Conservation (phyloP, 2,888 invertebrate genomes). For the Lacanobia oleracea region DNA sequence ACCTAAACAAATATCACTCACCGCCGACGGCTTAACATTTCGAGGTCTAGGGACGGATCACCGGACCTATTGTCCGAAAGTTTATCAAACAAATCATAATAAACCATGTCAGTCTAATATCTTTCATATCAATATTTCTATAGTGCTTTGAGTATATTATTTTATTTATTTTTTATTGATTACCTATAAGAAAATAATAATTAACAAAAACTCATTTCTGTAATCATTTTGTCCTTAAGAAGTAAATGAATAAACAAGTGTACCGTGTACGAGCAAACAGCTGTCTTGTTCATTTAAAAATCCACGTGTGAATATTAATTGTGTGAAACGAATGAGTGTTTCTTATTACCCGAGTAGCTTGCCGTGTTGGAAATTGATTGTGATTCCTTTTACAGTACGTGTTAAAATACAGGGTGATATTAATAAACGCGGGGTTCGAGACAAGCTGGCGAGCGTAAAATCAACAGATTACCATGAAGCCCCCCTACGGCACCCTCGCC, state of each 20-base stretch:
- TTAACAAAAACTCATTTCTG: constrained; percentile 8
- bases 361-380: constrained; percentile 73
- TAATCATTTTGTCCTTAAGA: constrained; percentile 31
- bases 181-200: constrained; percentile 9
- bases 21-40: constrained; percentile 75
- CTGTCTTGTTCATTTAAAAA: constrained; percentile 63
- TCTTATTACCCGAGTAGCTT: constrained; percentile 69
- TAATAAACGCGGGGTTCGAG: constrained; percentile 84
- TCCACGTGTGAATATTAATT: constrained; percentile 69
- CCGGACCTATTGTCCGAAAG: constrained; percentile 70
- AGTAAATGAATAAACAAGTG: constrained; percentile 35
- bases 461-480: constrained; percentile 89
- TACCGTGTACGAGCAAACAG: constrained; percentile 50
- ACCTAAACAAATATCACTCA: constrained; percentile 87
- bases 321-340: constrained; percentile 77
- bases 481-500: constrained; percentile 80
- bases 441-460: constrained; percentile 87
- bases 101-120: constrained; percentile 44
- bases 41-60: constrained; percentile 68
- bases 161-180: not conserved
- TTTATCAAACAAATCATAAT: constrained; percentile 66
- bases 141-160: not conserved
- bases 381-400: constrained; percentile 81
- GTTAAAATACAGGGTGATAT: constrained; percentile 86
- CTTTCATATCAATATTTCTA: constrained; percentile 11